phyloP scores from a whole-genome alignment of 2,113 vertebrate genomes.

The Xenotilapia leptura region DNA sequence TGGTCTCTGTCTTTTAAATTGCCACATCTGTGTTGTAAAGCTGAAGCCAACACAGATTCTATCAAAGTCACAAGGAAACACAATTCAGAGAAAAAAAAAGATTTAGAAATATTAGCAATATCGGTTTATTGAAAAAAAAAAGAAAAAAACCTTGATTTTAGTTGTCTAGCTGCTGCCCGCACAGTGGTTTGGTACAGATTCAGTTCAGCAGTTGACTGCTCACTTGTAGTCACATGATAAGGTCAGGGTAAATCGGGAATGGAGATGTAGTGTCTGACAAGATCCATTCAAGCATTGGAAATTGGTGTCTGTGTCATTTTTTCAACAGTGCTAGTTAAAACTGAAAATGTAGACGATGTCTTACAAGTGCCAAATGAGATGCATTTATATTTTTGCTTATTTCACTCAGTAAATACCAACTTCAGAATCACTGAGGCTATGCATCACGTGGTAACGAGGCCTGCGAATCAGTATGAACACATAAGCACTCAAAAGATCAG shows the following conservation, averaged over 20 bases:
- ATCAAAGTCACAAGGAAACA: slow-evolving; percentile 27
- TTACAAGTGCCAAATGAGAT: neutral
- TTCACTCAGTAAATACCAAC: neutral
- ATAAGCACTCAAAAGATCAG: neutral
- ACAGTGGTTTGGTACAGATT: neutral
- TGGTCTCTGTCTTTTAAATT: slow-evolving; percentile 39
- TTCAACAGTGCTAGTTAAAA: neutral
- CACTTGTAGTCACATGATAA: neutral
- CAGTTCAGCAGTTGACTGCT: neutral
- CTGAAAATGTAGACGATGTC: neutral
- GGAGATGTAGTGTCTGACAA: neutral
- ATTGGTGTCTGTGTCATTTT: neutral
- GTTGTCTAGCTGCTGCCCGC: neutral
- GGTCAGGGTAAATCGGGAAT: neutral
- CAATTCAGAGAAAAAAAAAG: neutral
- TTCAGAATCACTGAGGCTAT: neutral
- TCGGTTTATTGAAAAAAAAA: neutral
- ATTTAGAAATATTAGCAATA: neutral
- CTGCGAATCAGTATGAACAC: neutral
- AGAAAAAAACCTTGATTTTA: neutral
- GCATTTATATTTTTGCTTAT: neutral
- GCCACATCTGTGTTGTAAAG: slow-evolving; percentile 51
- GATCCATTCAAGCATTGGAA: neutral
- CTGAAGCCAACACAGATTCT: slow-evolving; percentile 27
- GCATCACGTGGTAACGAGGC: neutral